These are phyloP conservation scores for Diglossa cyanea DNA, from an alignment of 2,797 vertebrate genomes.

Conservation along the genomic window DNA sequence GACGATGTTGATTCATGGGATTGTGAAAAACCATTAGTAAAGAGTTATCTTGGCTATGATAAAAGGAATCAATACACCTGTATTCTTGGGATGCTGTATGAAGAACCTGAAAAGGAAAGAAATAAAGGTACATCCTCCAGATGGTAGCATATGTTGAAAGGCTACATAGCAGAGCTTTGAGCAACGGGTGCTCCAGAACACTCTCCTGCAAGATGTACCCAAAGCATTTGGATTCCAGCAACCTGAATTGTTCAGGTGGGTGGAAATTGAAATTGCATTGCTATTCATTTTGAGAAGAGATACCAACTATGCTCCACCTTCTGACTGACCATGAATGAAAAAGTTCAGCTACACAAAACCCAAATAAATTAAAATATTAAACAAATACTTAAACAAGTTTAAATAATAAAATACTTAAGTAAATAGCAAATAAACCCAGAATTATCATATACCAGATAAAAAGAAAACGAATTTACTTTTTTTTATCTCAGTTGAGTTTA, in stretches of 20 bases:
- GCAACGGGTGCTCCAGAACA: background rate
- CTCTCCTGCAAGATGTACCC: background rate
- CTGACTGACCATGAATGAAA: background rate
- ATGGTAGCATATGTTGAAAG: background rate
- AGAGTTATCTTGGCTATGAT: slow-evolving; percentile 79
- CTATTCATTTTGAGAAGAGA: background rate
- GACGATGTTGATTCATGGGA: slow-evolving; percentile 79
- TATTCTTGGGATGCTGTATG: slow-evolving; percentile 80
- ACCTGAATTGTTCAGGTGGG: background rate
- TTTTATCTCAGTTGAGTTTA: background rate
- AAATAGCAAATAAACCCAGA: background rate
- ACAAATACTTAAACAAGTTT: background rate
- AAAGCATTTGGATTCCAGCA: background rate
- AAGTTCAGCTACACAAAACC: background rate
- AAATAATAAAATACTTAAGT: background rate
- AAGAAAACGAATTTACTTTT: background rate
- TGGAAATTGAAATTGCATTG: background rate
- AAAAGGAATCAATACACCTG: slow-evolving; percentile 83
- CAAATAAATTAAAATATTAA: background rate
- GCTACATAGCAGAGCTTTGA: background rate
- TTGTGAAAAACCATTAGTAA: slow-evolving; percentile 89
- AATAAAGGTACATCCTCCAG: background rate
- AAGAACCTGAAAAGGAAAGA: slow-evolving; percentile 79
- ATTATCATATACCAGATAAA: background rate
- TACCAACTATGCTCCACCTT: background rate